A percentile compares a stretch with the other conserved stretches of the same genome.
Conservation (phyloP, 1,140 invertebrate genomes). For the Drosophila nikananu region DNA sequence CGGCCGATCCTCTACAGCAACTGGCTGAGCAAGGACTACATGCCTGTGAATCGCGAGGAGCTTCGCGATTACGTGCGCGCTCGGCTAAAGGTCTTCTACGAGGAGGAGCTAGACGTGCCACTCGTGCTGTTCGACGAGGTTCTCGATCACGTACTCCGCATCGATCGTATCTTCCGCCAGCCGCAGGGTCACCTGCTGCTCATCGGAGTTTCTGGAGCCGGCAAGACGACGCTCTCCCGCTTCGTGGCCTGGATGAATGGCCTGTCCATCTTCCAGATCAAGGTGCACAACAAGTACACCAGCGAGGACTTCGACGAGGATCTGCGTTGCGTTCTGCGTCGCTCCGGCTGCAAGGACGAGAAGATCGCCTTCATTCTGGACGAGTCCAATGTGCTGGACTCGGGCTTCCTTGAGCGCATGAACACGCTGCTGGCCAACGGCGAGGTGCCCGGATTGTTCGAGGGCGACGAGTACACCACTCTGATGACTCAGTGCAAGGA, state of each 20-base stretch:
- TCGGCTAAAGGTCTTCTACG: slow-evolving; percentile 99
- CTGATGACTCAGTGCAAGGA: slow-evolving; percentile 99
- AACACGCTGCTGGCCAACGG: slow-evolving; percentile 99
- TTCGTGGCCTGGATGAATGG: slow-evolving; percentile 99
- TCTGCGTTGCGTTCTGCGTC: slow-evolving; percentile 95
- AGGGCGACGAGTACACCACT: slow-evolving; percentile 98
- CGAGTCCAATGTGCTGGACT: slow-evolving; percentile 99
- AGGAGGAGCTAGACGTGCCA: slow-evolving; percentile 99
- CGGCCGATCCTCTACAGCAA: slow-evolving; percentile 97
- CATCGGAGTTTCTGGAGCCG: slow-evolving; percentile 98
- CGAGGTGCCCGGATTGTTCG: slow-evolving; percentile 95
- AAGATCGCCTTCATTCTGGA: slow-evolving; percentile 99
- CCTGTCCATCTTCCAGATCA: slow-evolving; percentile 98
- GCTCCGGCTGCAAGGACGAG: slow-evolving; percentile 98
- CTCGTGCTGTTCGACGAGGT: slow-evolving; percentile 99
- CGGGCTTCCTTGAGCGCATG: slow-evolving; percentile 99
- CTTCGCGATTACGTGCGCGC: slow-evolving; percentile 98
- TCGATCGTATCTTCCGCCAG: slow-evolving; percentile 99
- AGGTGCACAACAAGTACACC: slow-evolving; percentile 99
- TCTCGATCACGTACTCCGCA: slow-evolving; percentile 98
- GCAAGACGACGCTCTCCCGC: slow-evolving; percentile 98
- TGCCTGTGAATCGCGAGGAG: slow-evolving; percentile 97
- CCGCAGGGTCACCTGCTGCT: slow-evolving; percentile 98
- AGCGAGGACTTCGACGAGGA: slow-evolving; percentile 99
- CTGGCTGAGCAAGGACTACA: slow-evolving; percentile 99